Evolutionary conservation across 2,113 vertebrate species (phyloP), one percentile per base, ranked within the genome.

Genomic region (Centrocercus urophasianus): DNA sequence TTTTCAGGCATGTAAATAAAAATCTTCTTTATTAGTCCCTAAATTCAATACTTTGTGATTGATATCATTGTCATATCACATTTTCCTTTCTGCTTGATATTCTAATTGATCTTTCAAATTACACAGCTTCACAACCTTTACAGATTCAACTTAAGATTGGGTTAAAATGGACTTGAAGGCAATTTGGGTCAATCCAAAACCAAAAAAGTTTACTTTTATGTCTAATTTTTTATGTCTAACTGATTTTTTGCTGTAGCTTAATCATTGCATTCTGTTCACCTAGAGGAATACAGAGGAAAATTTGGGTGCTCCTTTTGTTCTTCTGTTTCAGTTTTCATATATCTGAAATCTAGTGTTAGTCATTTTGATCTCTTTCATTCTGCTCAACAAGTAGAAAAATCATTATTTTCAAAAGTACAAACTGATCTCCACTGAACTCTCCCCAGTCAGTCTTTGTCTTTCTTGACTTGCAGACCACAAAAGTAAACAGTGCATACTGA

Each of bases 81-180:
- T 78, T 93, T 78, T 71, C 74, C 45, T 78, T 93, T 42, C 28
- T 69, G 11, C 19, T 61, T 89, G 32, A 50, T 74, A 75, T 30
- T 71, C 17, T 22, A 69, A 3, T 16, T 8, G 78, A 91, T 27
- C 13, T 59, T 16, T 75, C 24, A 50, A n/a, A 3, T 69, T 40
- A 56, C 0, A 0, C 6, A 21, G 11, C 27, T 72, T 83, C 8
- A 75, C 15, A 79, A 0, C 5, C 9, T 48, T 77, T 59, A 45
- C 5, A 64, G 13, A 75, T 42, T 34, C 10, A 34, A 17, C 4
- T 38, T 5, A 85, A 76, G 76, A 28, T 11, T 63, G 15, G 10
- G 2, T 21, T 43, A 63, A 30, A 67, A 71, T 21, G 12, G 89
- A 72, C 61, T 28, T 50, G 5, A 78, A 57, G 54, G 54, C 2